Evolutionary conservation across 2,113 vertebrate genomes (phyloP).

Genomic region (Pandion haliaetus): DNA sequence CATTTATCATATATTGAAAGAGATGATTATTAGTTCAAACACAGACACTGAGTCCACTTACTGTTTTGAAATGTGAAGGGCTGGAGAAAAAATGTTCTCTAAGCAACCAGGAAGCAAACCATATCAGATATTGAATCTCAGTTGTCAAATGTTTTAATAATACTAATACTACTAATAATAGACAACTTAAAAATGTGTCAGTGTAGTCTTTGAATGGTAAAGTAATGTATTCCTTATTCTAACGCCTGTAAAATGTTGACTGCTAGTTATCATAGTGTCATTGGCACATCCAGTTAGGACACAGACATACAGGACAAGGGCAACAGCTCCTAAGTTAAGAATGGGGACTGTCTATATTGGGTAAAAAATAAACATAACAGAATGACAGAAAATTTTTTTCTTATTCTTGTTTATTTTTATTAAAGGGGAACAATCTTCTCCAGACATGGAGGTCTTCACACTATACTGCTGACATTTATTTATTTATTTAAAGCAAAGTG

Average conservation of each 20-base stretch:
- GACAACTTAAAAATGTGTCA: neutral
- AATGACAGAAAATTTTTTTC: neutral
- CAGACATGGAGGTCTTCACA: neutral
- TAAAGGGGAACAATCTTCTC: neutral
- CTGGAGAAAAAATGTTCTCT: neutral
- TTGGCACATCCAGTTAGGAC: neutral
- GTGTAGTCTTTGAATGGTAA: neutral
- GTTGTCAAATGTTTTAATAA: neutral
- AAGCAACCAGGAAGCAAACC: neutral
- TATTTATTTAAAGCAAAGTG: neutral
- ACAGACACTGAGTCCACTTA: neutral
- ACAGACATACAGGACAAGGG: neutral
- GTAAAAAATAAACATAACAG: neutral
- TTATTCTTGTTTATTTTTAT: neutral
- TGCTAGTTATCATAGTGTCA: neutral
- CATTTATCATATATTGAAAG: neutral
- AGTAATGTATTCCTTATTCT: neutral
- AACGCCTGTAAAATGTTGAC: neutral
- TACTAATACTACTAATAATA: neutral
- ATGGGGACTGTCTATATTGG: accelerated
- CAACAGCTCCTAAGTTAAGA: neutral
- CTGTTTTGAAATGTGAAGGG: neutral
- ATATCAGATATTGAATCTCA: neutral
- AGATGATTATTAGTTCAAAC: neutral
- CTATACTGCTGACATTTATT: neutral